Evolutionary conservation across 2,888 invertebrate species (phyloP), one percentile per base, ranked within the genome.

Genomic region (Invenusta paracnida): DNA sequence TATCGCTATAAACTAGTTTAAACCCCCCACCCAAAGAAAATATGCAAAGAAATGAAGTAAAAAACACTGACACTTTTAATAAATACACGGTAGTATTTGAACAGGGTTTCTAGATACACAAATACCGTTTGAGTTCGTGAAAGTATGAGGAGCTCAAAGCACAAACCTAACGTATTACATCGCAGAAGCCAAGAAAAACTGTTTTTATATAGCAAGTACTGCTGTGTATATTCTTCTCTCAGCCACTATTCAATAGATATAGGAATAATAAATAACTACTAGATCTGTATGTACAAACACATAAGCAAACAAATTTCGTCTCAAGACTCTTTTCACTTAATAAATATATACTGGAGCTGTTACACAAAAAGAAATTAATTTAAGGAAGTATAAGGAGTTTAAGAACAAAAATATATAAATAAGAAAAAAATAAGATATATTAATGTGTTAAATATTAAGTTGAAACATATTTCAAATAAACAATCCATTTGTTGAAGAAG

Each of bases 271-370:
- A 73, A 73, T 73, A 73, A 73, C 73, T 73, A 73, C 73, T 73
- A 73, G 73, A 73, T 73, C 73, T 73, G 73, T 73, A 73, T 73
- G 73, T 73, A 73, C 73, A 73, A 73, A 73, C 73, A 73, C 25
- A 73, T 73, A 73, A 2, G 73, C 11, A n/a, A 73, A 73, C 27
- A 73, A 25, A n/a, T 23, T 73, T 25, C 73, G 17, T 23, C 27
- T 25, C 48, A 11, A 48, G 48, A 11, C 11, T 48, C 2, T 5
- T 73, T 23, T 73, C 5, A 73, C 73, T 73, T 73, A 73, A 73
- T 23, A 73, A 11, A 48, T 73, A 73, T 13, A 73, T 73, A 73
- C 23, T 13, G 5, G 27, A 23, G 73, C 27, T 73, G 73, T 73
- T 73, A 73, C 73, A 73, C 73, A 73, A 73, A 73, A 73, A 73